Conservation (phyloP, 2,888 invertebrate species). For the Plagodis pulveraria region DNA sequence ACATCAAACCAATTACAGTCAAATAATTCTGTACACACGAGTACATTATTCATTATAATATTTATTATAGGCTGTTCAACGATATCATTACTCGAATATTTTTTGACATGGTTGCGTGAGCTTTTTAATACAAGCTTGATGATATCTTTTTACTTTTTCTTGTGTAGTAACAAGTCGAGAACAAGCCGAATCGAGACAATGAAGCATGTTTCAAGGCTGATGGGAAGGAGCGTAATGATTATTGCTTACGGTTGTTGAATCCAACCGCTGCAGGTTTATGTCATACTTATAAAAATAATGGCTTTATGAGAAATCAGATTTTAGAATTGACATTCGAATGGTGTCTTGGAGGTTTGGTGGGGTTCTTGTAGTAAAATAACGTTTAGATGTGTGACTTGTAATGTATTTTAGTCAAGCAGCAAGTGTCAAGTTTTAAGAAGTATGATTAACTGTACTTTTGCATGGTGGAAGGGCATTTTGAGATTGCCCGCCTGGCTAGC, state of each 20-base stretch:
- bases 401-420: too few species aligned
- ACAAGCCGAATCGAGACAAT: conserved; percentile 80
- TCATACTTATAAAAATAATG: conserved; percentile 55
- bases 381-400: too few species aligned
- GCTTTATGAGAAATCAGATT: conserved; percentile 12
- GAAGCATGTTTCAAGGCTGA: conserved; percentile 78
- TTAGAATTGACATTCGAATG: too few species aligned
- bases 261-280: conserved; percentile 62
- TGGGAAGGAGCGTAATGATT: conserved; percentile 76
- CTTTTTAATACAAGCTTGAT: conserved; percentile 76
- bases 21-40: too few species aligned
- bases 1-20: too few species aligned
- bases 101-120: conserved; percentile 64
- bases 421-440: too few species aligned
- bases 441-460: too few species aligned
- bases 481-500: too few species aligned
- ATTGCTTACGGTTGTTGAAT: conserved; percentile 76
- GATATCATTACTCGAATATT: conserved; percentile 58
- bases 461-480: too few species aligned
- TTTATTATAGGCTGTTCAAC: conserved; percentile 42
- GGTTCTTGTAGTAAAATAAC: too few species aligned
- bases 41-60: neutral
- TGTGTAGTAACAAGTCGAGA: conserved; percentile 78
- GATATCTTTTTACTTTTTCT: conserved; percentile 72
- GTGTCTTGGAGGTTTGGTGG: too few species aligned